These are phyloP conservation scores for Pycnomerus fuliginosus DNA, from an alignment of 2,888 invertebrate genomes.

Conservation along the genomic window DNA sequence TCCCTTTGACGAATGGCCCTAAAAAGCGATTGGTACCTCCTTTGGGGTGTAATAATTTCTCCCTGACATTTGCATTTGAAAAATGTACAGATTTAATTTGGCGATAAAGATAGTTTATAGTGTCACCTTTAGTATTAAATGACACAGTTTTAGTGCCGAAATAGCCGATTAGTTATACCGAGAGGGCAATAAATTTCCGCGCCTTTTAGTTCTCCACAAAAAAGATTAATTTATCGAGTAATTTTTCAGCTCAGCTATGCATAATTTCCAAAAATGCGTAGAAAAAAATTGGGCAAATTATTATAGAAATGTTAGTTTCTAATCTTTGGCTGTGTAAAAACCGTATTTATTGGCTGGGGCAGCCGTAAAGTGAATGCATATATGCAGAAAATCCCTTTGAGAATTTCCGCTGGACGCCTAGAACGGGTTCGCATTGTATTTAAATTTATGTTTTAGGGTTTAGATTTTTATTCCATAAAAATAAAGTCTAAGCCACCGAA, in stretches of 20 bases:
- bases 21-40: too few species aligned
- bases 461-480: conserved; percentile 17
- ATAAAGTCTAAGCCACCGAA: conserved; percentile 7
- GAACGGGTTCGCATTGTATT: conserved; percentile 40
- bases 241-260: conserved; percentile 10
- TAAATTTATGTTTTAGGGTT: conserved; percentile 36
- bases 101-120: conserved; percentile 18
- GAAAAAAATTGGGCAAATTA: conserved; percentile 1
- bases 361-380: conserved; percentile 10
- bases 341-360: conserved; percentile 12
- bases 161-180: conserved; percentile 11
- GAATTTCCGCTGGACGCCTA: conserved; percentile 19
- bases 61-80: conserved; percentile 17
- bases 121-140: conserved; percentile 21
- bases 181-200: conserved; percentile 11
- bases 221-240: conserved; percentile 9
- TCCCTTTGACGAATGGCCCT: too few species aligned
- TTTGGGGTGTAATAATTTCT: too few species aligned
- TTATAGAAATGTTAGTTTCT: conserved; percentile 10
- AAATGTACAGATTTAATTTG: conserved; percentile 18
- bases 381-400: conserved; percentile 22
- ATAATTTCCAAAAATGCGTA: conserved; percentile 5
- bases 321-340: conserved; percentile 16
- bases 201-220: conserved; percentile 4
- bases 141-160: conserved; percentile 16